These are phyloP conservation scores for Drosophila cracens DNA, from an alignment of 2,888 invertebrate species.

Conservation along the genomic window DNA sequence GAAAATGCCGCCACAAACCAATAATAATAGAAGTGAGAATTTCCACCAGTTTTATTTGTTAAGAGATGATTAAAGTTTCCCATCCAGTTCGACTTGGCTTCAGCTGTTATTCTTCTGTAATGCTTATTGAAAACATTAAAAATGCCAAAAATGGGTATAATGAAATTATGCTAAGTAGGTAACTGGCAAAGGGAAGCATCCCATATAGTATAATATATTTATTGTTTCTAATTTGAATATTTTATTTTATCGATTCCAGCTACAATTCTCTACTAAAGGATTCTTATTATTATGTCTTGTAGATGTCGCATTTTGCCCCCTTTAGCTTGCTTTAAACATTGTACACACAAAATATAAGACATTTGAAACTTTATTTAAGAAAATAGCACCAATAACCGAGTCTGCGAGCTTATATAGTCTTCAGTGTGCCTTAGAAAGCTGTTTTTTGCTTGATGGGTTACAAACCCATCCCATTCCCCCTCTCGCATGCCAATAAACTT, in stretches of 20 bases:
- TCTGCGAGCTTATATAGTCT: background rate
- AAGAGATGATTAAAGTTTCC: background rate
- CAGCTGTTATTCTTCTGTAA: background rate
- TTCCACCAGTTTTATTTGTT: background rate
- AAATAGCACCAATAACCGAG: background rate
- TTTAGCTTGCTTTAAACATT: background rate
- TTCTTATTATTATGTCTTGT: background rate
- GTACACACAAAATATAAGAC: background rate
- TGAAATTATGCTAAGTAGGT: too few species aligned
- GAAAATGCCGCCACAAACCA: conserved; percentile 30
- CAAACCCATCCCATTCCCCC: background rate
- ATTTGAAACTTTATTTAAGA: background rate
- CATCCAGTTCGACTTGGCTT: background rate
- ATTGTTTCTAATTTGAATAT: background rate
- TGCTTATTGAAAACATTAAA: background rate
- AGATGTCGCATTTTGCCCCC: background rate
- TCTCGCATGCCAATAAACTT: background rate
- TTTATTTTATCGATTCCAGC: background rate
- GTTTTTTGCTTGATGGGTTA: background rate
- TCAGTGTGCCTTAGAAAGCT: background rate
- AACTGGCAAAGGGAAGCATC: background rate
- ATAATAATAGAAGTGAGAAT: conserved; percentile 8
- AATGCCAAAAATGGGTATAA: too few species aligned
- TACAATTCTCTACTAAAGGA: background rate
- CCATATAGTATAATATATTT: background rate